phyloP scores from a whole-genome alignment of 2,113 vertebrate species.

The Menura novaehollandiae region DNA sequence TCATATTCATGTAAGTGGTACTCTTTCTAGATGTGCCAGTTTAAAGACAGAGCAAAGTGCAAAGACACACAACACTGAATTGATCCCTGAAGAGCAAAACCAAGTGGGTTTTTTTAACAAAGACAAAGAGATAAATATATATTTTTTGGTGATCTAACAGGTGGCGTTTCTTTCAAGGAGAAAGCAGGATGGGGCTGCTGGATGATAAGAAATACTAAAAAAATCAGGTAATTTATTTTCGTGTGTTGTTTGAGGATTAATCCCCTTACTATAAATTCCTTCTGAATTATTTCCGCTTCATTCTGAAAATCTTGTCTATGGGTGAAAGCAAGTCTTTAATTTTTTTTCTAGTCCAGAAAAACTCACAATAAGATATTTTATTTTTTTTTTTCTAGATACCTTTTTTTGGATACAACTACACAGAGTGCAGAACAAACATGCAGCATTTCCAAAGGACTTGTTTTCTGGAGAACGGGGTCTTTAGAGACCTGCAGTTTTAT shows the following conservation, averaged over 20 bases:
- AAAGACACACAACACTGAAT: not conserved
- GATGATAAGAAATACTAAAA: not conserved
- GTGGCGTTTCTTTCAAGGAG: constrained; percentile 6
- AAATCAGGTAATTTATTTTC: constrained; percentile 38
- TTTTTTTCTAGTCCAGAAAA: not conserved
- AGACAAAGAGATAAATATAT: not conserved
- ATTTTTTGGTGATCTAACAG: not conserved
- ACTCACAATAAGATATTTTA: not conserved
- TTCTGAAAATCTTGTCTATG: constrained; percentile 20
- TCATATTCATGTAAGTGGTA: not conserved
- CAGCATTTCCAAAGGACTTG: not conserved
- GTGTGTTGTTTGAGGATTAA: not conserved
- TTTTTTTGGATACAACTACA: not conserved
- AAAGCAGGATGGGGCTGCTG: not conserved
- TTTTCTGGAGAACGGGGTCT: not conserved
- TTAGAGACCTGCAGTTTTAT: not conserved
- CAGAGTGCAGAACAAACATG: not conserved
- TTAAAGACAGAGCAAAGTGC: not conserved
- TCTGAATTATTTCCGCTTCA: constrained; percentile 1
- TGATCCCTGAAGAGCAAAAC: not conserved
- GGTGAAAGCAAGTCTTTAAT: constrained; percentile 19
- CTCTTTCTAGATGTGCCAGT: not conserved
- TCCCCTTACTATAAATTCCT: constrained; percentile 33
- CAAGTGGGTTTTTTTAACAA: not conserved
- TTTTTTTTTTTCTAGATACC: not conserved